A percentile compares a stretch with the other conserved stretches of the same genome.
Conservation (phyloP, 2,113 vertebrate species). For the Onychostoma macrolepis region DNA sequence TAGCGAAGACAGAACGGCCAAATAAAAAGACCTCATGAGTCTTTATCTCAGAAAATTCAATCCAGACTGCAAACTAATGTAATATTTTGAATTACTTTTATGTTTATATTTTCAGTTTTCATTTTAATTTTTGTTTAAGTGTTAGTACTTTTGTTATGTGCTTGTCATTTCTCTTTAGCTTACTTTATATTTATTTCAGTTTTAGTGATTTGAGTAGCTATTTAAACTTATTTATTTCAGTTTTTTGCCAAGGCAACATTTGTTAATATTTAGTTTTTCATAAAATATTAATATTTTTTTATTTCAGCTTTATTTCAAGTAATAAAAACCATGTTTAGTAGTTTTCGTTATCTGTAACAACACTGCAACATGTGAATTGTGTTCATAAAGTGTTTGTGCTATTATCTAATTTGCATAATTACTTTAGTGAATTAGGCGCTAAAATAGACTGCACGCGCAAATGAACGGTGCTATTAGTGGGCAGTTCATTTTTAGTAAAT, state of each 20-base stretch:
- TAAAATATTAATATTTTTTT: not conserved
- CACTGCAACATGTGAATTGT: not conserved
- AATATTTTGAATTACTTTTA: not conserved
- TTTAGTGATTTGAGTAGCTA: not conserved
- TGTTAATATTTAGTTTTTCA: not conserved
- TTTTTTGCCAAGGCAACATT: not conserved
- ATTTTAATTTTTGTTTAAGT: not conserved
- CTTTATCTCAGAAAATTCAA: not conserved
- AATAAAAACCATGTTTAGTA: not conserved
- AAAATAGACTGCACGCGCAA: not conserved
- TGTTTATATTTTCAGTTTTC: not conserved
- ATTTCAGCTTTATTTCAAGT: not conserved
- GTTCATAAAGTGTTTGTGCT: not conserved
- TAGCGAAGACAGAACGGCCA: no score
- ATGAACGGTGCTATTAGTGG: not conserved
- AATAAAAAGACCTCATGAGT: not conserved
- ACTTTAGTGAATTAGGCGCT: not conserved
- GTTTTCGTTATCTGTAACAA: not conserved
- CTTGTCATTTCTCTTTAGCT: not conserved
- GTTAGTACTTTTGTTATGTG: no score
- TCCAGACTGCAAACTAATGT: not conserved
- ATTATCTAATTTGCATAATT: slow-evolving; percentile 14
- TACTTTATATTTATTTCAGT: not conserved
- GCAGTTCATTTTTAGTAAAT: slow-evolving; percentile 1
- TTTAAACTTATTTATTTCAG: not conserved